Percentiles rank a stretch among this genome's conserved stretches.
Conservation (phyloP, 1,140 invertebrate species). For the Drosophila asahinai region DNA sequence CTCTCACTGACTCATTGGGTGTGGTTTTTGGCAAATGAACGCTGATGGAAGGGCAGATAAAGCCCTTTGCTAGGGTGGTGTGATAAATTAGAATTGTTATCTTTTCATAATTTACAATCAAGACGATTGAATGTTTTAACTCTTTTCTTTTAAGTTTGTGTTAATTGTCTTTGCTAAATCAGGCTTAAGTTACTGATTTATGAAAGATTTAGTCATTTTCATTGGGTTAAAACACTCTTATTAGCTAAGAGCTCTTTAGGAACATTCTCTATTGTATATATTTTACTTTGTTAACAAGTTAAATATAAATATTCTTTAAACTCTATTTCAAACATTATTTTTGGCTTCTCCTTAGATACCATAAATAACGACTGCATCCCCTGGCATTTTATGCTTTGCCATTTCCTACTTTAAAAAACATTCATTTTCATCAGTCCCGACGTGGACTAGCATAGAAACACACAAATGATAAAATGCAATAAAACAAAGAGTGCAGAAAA, state of each 20-base stretch:
- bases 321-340: background rate
- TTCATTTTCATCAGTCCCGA: conserved; percentile 79
- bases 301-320: background rate
- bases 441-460: conserved; percentile 38
- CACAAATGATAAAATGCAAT: conserved; percentile 45
- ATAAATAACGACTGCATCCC: conserved; percentile 44
- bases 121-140: background rate
- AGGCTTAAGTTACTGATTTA: background rate
- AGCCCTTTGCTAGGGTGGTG: conserved; percentile 1
- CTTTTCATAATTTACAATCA: no score
- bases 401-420: conserved; percentile 85
- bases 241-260: no score
- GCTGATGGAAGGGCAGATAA: conserved; percentile 8
- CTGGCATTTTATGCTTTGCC: conserved; percentile 48
- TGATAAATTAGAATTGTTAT: conserved; percentile 10
- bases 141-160: background rate
- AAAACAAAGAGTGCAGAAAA: conserved; percentile 44
- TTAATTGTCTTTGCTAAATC: background rate
- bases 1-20: conserved; percentile 32
- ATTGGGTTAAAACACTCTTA: no score
- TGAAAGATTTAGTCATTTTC: no score
- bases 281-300: background rate
- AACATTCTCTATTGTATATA: background rate
- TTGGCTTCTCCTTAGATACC: conserved; percentile 1
- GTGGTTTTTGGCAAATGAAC: conserved; percentile 6